phyloP scores from a whole-genome alignment of 2,888 invertebrate genomes.

The Mamestra brassicae region DNA sequence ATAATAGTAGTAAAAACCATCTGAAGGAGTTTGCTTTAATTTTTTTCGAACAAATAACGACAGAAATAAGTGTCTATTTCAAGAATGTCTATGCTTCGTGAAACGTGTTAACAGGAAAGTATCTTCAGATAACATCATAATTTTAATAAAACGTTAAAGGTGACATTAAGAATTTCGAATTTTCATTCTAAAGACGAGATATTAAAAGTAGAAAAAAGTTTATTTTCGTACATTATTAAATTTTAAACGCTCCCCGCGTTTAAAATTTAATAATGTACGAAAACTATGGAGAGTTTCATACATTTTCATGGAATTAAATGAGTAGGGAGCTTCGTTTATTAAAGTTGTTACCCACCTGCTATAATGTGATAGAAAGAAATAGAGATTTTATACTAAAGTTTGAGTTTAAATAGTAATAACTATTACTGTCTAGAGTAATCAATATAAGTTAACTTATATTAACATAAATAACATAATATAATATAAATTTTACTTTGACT shows the following conservation, averaged over 20 bases:
- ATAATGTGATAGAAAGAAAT: too few species aligned
- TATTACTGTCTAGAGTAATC: too few species aligned
- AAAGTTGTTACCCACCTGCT: not conserved
- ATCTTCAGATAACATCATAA: not conserved
- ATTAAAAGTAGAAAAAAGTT: slow-evolving; percentile 4
- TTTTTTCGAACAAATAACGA: not conserved
- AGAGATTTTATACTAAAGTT: too few species aligned
- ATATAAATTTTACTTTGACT: too few species aligned
- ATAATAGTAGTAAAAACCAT: not conserved
- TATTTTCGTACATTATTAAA: slow-evolving; percentile 7
- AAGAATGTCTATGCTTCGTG: not conserved
- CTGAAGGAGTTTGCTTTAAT: not conserved
- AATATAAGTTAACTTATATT: too few species aligned
- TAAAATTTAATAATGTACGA: too few species aligned
- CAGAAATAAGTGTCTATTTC: not conserved
- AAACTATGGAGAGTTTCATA: not conserved
- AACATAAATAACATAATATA: too few species aligned
- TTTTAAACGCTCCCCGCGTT: not conserved
- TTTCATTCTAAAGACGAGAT: not conserved
- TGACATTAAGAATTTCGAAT: slow-evolving; percentile 6
- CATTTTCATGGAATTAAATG: slow-evolving; percentile 6
- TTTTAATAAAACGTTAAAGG: not conserved
- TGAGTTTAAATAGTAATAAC: too few species aligned
- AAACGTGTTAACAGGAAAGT: not conserved
- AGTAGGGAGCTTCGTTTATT: not conserved